Percentiles rank a stretch among this genome's conserved stretches.
phyloP scores from a whole-genome alignment of 2,113 vertebrate genomes.

The Psilopogon haemacephalus region DNA sequence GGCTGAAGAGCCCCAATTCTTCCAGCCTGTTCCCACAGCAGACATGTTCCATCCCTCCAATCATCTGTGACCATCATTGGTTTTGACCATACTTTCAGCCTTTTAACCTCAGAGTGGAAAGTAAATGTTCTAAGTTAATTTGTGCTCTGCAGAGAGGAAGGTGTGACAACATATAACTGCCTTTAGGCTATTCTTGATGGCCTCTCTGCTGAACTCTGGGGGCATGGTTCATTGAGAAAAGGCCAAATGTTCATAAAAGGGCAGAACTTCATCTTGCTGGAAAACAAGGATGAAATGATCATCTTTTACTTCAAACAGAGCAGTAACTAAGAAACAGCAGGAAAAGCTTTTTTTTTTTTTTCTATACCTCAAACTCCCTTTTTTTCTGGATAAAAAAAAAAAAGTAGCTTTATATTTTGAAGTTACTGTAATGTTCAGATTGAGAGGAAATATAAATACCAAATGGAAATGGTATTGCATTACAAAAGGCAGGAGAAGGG shows the following conservation, averaged over 20 bases:
- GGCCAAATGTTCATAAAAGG: slow-evolving; percentile 56
- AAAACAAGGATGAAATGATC: not conserved
- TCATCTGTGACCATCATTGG: not conserved
- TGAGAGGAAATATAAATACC: not conserved
- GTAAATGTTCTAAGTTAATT: slow-evolving; percentile 65
- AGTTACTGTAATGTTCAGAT: not conserved
- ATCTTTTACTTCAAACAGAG: not conserved
- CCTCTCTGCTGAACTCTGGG: slow-evolving; percentile 67
- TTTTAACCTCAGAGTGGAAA: slow-evolving; percentile 71
- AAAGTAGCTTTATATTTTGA: not conserved
- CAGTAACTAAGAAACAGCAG: not conserved
- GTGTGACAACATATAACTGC: slow-evolving; percentile 61
- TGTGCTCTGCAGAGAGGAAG: slow-evolving; percentile 59
- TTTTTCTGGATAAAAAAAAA: not conserved
- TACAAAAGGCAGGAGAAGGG: no score
- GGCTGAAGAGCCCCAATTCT: no score
- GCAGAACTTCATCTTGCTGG: not conserved
- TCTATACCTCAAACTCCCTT: no score
- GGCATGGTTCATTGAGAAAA: slow-evolving; percentile 61
- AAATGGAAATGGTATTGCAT: not conserved
- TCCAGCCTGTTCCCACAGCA: no score
- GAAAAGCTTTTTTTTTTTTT: not conserved
- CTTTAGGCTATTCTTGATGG: slow-evolving; percentile 70
- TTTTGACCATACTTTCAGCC: slow-evolving; percentile 71
- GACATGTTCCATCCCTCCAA: no score